These are phyloP conservation scores for Pitangus sulphuratus DNA, from an alignment of 2,797 vertebrate genomes.

Conservation along the genomic window DNA sequence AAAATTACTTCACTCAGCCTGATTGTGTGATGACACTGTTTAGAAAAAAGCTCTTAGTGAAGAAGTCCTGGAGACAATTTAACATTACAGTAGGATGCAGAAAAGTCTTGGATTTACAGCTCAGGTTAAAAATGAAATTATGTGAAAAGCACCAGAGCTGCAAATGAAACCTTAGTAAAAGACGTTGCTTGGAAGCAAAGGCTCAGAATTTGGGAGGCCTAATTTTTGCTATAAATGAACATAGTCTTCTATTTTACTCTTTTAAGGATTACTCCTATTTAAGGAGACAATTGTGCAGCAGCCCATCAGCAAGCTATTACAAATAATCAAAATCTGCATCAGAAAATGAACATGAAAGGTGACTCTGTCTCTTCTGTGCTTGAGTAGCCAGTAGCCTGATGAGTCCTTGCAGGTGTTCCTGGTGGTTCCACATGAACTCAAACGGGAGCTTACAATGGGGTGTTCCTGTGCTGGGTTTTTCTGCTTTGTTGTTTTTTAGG, in stretches of 20 bases:
- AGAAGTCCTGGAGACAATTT: neutral
- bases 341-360: neutral
- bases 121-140: neutral
- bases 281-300: neutral
- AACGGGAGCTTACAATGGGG: neutral
- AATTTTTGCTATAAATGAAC: neutral
- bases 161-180: neutral
- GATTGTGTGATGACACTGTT: neutral
- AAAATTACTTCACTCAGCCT: neutral
- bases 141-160: neutral
- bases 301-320: neutral
- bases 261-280: neutral
- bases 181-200: neutral
- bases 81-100: neutral
- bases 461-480: neutral
- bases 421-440: rapidly evolving
- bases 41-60: neutral
- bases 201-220: neutral
- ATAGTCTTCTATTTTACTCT: neutral
- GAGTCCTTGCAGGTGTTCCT: neutral
- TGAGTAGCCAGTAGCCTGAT: neutral
- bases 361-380: neutral
- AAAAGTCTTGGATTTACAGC: neutral
- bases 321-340: neutral
- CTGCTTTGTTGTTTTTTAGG: neutral